Conservation (phyloP, 2,888 invertebrate genomes). For the Pycnomerus fuliginosus region DNA sequence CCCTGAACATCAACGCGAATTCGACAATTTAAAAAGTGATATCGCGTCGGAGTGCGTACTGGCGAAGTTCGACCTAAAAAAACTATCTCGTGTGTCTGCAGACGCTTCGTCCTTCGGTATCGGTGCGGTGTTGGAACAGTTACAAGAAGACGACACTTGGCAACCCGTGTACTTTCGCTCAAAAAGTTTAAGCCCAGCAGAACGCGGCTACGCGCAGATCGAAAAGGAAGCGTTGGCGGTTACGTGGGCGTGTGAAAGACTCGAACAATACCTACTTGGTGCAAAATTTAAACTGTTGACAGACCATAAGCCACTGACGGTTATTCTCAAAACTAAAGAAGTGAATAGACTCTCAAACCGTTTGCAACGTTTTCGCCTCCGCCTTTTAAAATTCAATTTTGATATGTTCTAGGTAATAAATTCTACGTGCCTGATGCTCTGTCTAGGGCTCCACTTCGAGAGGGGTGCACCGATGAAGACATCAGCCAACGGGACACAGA, state of each 20-base stretch:
- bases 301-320: slow-evolving; percentile 45
- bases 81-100: slow-evolving; percentile 26
- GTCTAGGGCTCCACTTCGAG: slow-evolving; percentile 1
- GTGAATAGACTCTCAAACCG: slow-evolving; percentile 43
- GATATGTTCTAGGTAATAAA: too few relatives aligned
- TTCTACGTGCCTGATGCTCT: slow-evolving; percentile 35
- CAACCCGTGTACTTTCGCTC: slow-evolving; percentile 43
- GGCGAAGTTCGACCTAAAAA: slow-evolving; percentile 37
- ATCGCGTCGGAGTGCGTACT: slow-evolving; percentile 31
- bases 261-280: slow-evolving; percentile 30
- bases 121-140: slow-evolving; percentile 29
- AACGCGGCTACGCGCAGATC: slow-evolving; percentile 44
- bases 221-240: slow-evolving; percentile 47
- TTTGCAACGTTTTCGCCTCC: slow-evolving; percentile 42
- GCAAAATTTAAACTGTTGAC: slow-evolving; percentile 38
- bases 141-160: slow-evolving; percentile 22
- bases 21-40: slow-evolving; percentile 18
- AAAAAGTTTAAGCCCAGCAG: slow-evolving; percentile 36
- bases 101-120: slow-evolving; percentile 33
- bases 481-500: too few relatives aligned
- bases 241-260: slow-evolving; percentile 40
- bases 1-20: too few relatives aligned
- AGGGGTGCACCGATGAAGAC: neutral
- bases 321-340: slow-evolving; percentile 41
- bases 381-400: slow-evolving; percentile 37